Percentiles rank a stretch among this genome's conserved stretches.
These are phyloP conservation scores for Glaucopsyche alexis DNA, from an alignment of 2,888 invertebrate genomes.

Conservation along the genomic window DNA sequence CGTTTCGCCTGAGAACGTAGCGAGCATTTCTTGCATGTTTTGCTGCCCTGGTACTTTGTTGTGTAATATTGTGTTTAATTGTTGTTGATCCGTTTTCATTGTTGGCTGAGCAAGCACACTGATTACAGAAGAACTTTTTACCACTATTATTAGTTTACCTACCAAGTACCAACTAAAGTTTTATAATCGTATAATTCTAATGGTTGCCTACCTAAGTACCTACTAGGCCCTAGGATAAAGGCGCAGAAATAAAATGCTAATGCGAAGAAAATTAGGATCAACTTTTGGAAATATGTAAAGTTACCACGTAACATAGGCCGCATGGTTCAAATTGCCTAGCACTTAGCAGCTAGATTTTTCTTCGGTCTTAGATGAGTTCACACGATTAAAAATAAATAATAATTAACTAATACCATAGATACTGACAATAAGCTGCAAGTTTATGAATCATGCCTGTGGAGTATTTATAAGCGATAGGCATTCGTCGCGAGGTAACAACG, in stretches of 20 bases:
- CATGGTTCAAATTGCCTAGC: no score
- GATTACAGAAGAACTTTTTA: no score
- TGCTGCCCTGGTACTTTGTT: slow-evolving; percentile 32
- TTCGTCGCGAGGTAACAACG: neutral
- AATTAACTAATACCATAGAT: neutral
- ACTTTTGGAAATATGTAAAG: no score
- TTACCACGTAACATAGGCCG: no score
- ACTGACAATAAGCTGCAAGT: slow-evolving; percentile 3
- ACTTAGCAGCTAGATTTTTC: neutral
- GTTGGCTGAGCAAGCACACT: neutral
- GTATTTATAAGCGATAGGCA: slow-evolving; percentile 6
- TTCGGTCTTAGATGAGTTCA: neutral
- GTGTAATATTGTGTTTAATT: slow-evolving; percentile 31
- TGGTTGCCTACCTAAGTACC: no score
- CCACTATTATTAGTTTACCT: no score
- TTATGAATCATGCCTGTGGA: slow-evolving; percentile 13
- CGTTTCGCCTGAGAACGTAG: slow-evolving; percentile 31
- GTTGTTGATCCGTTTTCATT: slow-evolving; percentile 19
- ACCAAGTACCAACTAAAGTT: no score
- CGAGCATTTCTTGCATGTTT: slow-evolving; percentile 38
- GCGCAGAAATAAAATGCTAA: no score
- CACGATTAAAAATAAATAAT: neutral
- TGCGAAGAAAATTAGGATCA: no score
- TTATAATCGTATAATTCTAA: no score
- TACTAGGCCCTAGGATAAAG: no score